phyloP scores from a whole-genome alignment of 1,140 invertebrate species.

The Drosophila equinoxialis region DNA sequence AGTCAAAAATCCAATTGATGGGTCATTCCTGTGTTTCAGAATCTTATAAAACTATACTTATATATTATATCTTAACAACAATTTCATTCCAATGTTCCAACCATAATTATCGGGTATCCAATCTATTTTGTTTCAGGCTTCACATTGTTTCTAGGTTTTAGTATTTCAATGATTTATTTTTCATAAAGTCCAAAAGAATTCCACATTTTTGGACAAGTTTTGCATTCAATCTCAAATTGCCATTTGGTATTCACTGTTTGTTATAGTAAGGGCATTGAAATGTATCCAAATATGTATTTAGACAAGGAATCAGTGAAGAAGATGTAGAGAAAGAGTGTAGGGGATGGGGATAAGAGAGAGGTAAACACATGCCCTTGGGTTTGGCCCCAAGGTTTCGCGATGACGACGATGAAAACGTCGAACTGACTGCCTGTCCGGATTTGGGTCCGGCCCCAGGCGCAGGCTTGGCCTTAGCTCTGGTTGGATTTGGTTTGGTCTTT shows the following conservation, averaged over 20 bases:
- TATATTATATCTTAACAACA: too few relatives aligned
- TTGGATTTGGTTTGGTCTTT: constrained; percentile 6
- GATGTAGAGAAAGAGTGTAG: neutral
- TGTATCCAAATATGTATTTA: constrained; percentile 37
- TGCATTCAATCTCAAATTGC: neutral
- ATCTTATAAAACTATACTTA: too few relatives aligned
- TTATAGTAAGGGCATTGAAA: constrained; percentile 35
- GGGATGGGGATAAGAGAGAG: too few relatives aligned
- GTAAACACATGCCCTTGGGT: constrained; percentile 41
- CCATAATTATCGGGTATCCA: too few relatives aligned
- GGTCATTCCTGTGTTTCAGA: too few relatives aligned
- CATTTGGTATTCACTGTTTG: neutral
- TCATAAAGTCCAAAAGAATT: neutral
- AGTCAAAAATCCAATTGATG: too few relatives aligned
- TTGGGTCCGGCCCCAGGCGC: constrained; percentile 19
- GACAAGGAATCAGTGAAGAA: constrained; percentile 18
- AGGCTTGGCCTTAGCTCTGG: constrained; percentile 33
- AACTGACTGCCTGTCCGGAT: constrained; percentile 8
- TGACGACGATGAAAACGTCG: constrained; percentile 26
- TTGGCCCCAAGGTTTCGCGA: constrained; percentile 37
- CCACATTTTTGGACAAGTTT: neutral
- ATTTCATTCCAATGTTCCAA: too few relatives aligned
- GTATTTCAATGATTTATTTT: neutral
- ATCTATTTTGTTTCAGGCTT: too few relatives aligned
- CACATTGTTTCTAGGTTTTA: too few relatives aligned